Evolutionary conservation across 2,888 invertebrate species (phyloP).

Genomic region (Pachliopta kotzebuea): DNA sequence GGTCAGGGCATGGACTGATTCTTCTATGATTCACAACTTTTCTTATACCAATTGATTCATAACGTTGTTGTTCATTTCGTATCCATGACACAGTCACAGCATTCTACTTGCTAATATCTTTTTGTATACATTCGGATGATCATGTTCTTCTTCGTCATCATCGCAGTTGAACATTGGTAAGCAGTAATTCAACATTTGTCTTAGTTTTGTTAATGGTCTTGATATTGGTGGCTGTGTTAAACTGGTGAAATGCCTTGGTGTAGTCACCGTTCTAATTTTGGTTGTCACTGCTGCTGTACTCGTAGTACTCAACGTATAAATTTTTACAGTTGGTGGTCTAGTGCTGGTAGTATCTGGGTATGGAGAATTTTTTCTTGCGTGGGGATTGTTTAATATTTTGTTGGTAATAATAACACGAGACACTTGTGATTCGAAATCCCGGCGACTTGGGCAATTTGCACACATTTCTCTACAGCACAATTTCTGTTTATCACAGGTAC

Average conservation of each 20-base stretch:
- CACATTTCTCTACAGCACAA: slow-evolving; percentile 34
- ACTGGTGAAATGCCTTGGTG: neutral
- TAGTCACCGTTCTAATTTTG: neutral
- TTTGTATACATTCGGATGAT: slow-evolving; percentile 15
- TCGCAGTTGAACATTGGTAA: neutral
- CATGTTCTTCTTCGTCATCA: neutral
- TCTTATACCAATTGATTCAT: neutral
- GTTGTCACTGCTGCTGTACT: neutral
- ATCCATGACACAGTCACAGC: neutral
- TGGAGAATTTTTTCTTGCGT: neutral
- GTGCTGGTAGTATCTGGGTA: neutral
- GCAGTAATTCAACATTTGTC: neutral
- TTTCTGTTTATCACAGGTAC: slow-evolving; percentile 32
- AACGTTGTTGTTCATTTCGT: neutral
- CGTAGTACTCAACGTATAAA: neutral
- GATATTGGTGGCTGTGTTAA: slow-evolving; percentile 4
- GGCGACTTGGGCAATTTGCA: slow-evolving; percentile 28
- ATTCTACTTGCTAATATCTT: slow-evolving; percentile 5
- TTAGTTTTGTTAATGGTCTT: neutral
- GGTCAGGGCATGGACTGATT: neutral
- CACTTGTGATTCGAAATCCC: slow-evolving; percentile 1
- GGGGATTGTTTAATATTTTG: neutral
- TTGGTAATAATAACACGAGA: neutral
- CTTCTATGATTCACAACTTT: neutral
- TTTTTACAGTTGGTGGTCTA: neutral